Percentiles rank a stretch among this genome's conserved stretches.
phyloP scores from a whole-genome alignment of 2,797 vertebrate species.

The Hippopotamyrus pictus region DNA sequence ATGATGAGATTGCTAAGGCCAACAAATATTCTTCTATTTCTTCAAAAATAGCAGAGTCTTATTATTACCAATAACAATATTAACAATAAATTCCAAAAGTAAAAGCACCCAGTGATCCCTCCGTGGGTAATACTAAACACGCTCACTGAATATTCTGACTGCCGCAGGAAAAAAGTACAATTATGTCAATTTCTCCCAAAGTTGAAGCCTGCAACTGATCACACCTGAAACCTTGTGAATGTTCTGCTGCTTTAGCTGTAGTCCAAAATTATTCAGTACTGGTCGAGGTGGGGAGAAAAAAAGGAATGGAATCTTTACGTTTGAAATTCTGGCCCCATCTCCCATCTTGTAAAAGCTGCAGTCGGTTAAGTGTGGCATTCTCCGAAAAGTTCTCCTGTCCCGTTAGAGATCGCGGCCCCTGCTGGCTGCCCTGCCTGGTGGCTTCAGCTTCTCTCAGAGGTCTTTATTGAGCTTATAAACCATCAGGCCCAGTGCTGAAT shows the following conservation, averaged over 20 bases:
- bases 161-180: not conserved
- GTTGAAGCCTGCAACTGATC: not conserved
- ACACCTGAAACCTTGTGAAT: not conserved
- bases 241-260: not conserved
- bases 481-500: constrained; percentile 60
- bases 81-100: not conserved
- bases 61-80: not conserved
- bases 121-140: not conserved
- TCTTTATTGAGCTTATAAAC: constrained; percentile 57
- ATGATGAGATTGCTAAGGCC: not conserved
- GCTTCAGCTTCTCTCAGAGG: constrained; percentile 39
- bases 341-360: constrained; percentile 70
- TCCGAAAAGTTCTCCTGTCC: constrained; percentile 46
- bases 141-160: not conserved
- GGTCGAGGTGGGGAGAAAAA: not conserved
- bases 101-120: not conserved
- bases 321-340: constrained; percentile 57
- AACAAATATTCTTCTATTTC: not conserved
- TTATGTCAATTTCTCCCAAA: not conserved
- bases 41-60: not conserved
- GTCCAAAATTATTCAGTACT: not conserved
- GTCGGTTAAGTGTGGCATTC: constrained; percentile 77
- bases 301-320: constrained; percentile 51
- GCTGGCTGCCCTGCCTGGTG: constrained; percentile 39
- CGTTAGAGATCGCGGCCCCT: constrained; percentile 35